phyloP scores from a whole-genome alignment of 2,113 vertebrate species.

The Crocuta crocuta region DNA sequence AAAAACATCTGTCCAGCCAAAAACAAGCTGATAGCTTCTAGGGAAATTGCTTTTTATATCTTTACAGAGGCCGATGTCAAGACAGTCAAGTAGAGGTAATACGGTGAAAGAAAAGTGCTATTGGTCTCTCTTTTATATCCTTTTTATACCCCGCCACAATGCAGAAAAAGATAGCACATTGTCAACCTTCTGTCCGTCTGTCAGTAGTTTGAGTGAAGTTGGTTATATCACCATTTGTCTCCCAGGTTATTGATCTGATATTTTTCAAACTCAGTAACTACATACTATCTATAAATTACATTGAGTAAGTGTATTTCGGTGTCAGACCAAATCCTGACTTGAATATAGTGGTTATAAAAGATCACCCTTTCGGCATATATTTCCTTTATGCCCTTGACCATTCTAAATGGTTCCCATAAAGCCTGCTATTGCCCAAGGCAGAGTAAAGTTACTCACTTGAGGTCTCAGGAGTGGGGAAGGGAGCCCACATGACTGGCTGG shows the following conservation, averaged over 20 bases:
- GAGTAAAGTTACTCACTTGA: conserved; percentile 20
- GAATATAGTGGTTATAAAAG: conserved; percentile 78
- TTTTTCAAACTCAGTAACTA: conserved; percentile 80
- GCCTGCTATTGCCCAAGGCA: conserved; percentile 11
- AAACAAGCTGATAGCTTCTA: conserved; percentile 34
- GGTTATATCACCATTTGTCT: conserved; percentile 80
- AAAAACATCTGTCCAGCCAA: background rate
- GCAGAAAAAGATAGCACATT: conserved; percentile 54
- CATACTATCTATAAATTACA: conserved; percentile 82
- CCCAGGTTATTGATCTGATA: conserved; percentile 81
- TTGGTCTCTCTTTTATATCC: conserved; percentile 63
- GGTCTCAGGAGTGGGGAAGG: background rate
- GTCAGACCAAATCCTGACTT: conserved; percentile 71
- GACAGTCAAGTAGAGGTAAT: conserved; percentile 64
- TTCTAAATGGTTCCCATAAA: conserved; percentile 76
- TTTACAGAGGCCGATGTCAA: conserved; percentile 51
- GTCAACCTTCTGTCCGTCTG: conserved; percentile 72
- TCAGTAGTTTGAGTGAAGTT: conserved; percentile 75
- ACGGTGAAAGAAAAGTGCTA: conserved; percentile 48
- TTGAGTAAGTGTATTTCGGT: conserved; percentile 77
- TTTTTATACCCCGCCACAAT: conserved; percentile 60
- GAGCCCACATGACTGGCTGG: background rate
- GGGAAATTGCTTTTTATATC: conserved; percentile 56
- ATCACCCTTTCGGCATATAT: conserved; percentile 76
- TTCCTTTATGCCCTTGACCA: conserved; percentile 80